Evolutionary conservation across 2,797 vertebrate species (phyloP).

Genomic region (Hoplostethus mediterraneus): DNA sequence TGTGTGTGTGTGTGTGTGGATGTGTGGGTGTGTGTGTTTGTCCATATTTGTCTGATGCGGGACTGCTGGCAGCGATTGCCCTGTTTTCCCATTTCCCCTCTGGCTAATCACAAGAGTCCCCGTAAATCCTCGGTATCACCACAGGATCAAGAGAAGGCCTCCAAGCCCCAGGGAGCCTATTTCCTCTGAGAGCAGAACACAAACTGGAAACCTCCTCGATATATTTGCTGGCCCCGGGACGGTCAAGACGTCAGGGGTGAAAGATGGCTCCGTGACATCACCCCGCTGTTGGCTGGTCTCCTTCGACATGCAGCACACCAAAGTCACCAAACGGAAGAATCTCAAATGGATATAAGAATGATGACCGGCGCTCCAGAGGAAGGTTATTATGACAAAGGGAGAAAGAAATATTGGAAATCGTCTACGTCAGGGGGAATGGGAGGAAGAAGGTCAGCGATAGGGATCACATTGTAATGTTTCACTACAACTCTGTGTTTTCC

Average conservation of each 20-base stretch:
- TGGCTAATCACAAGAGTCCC: conserved; percentile 84
- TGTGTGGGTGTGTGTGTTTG: conserved; percentile 43
- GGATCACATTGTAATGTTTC: conserved; percentile 51
- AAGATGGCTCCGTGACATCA: conserved; percentile 65
- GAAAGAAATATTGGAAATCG: conserved; percentile 9
- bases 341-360: conserved; percentile 40
- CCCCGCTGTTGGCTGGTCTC: conserved; percentile 41
- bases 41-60: conserved; percentile 75
- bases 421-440: conserved; percentile 26
- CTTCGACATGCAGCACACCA: conserved; percentile 28
- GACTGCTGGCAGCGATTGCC: conserved; percentile 78
- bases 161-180: conserved; percentile 77
- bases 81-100: conserved; percentile 82
- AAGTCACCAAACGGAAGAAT: conserved; percentile 30
- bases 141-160: conserved; percentile 79
- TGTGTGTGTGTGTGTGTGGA: conserved; percentile 1
- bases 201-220: conserved; percentile 76
- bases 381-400: conserved; percentile 38
- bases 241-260: conserved; percentile 69
- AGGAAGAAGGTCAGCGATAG: conserved; percentile 54
- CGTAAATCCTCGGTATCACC: conserved; percentile 82
- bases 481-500: conserved; percentile 55
- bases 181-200: conserved; percentile 79
- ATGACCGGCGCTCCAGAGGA: conserved; percentile 2
- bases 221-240: conserved; percentile 75